phyloP scores from a whole-genome alignment of 2,888 invertebrate genomes.

The Diaphora mendica region DNA sequence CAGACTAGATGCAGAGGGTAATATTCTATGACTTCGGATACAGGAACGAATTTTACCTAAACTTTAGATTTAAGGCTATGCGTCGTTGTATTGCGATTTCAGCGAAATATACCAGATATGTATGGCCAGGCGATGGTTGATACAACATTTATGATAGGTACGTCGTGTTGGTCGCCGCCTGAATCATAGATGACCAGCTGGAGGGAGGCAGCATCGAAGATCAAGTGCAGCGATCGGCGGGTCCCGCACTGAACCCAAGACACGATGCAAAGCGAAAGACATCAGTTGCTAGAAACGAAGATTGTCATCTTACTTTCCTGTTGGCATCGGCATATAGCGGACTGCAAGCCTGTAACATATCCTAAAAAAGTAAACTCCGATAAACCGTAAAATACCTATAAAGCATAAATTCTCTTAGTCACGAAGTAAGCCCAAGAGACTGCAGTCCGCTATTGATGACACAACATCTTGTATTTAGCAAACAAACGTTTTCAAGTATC shows the following conservation, averaged over 20 bases:
- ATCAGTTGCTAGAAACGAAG: slow-evolving; percentile 6
- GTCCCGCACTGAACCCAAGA: neutral
- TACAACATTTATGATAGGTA: slow-evolving; percentile 35
- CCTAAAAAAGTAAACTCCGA: neutral
- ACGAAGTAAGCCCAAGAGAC: neutral
- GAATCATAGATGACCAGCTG: slow-evolving; percentile 38
- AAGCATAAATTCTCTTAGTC: neutral
- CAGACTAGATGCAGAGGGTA: slow-evolving; percentile 22
- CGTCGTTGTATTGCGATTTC: slow-evolving; percentile 39
- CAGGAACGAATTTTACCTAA: slow-evolving; percentile 12
- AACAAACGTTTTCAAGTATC: neutral
- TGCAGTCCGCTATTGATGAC: neutral
- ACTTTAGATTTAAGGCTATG: slow-evolving; percentile 46
- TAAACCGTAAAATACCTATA: neutral
- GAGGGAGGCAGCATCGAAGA: neutral
- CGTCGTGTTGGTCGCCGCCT: slow-evolving; percentile 26
- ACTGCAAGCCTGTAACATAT: neutral
- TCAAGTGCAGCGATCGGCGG: neutral
- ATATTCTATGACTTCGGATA: slow-evolving; percentile 4
- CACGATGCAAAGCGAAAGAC: slow-evolving; percentile 18
- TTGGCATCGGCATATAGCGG: neutral
- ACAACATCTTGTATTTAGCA: slow-evolving; percentile 5
- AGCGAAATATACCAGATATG: slow-evolving; percentile 36
- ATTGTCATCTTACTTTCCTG: neutral
- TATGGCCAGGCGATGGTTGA: slow-evolving; percentile 39